Conservation (phyloP, 2,888 invertebrate genomes). For the Lasioglossum figueresi region DNA sequence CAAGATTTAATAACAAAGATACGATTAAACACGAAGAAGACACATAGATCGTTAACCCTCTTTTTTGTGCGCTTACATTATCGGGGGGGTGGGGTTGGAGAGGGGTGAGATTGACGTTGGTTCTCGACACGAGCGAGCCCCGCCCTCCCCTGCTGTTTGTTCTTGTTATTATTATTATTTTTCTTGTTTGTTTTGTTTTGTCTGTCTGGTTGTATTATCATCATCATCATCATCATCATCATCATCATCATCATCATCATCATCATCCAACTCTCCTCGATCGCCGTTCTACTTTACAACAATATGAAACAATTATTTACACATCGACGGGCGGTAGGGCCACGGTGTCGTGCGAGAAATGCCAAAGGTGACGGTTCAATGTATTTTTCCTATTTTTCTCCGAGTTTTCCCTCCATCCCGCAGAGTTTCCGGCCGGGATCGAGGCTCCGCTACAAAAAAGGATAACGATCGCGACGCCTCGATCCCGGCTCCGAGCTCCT, state of each 20-base stretch:
- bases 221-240: constrained; percentile 16
- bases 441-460: constrained; percentile 15
- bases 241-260: constrained; percentile 8
- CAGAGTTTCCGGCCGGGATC: constrained; percentile 19
- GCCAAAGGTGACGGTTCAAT: constrained; percentile 27
- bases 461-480: not conserved
- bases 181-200: not conserved
- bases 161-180: constrained; percentile 34
- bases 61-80: constrained; percentile 79
- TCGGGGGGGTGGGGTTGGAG: constrained; percentile 49
- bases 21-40: constrained; percentile 78
- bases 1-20: constrained; percentile 74
- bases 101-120: constrained; percentile 27
- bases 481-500: constrained; percentile 13
- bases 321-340: constrained; percentile 63
- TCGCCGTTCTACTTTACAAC: constrained; percentile 66
- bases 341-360: constrained; percentile 51
- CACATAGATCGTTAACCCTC: constrained; percentile 73
- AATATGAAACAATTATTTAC: constrained; percentile 73
- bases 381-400: not conserved
- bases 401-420: not conserved
- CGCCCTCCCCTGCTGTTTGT: constrained; percentile 49
- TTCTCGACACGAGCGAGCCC: constrained; percentile 45
- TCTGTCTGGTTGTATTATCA: not conserved
- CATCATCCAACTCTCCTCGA: constrained; percentile 47